phyloP scores from a whole-genome alignment of 2,113 vertebrate species.

The Eonycteris spelaea region DNA sequence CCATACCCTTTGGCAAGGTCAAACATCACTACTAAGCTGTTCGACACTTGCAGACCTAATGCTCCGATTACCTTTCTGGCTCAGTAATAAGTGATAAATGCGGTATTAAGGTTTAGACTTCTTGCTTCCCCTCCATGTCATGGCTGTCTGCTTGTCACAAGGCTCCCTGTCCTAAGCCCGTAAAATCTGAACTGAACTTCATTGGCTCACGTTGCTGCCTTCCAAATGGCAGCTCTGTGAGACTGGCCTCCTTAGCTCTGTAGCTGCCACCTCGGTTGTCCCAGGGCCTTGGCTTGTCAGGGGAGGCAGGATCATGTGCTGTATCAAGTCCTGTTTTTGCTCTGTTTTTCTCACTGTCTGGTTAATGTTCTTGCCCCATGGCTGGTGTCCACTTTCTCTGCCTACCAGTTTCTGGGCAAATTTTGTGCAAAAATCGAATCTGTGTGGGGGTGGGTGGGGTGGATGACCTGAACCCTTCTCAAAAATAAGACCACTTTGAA shows the following conservation, averaged over 20 bases:
- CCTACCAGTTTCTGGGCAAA: neutral
- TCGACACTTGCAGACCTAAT: neutral
- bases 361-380: neutral
- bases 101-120: neutral
- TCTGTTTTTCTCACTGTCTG: neutral
- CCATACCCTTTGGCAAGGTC: neutral
- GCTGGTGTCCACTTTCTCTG: neutral
- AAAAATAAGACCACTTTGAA: neutral
- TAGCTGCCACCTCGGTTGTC: neutral
- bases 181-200: constrained; percentile 55
- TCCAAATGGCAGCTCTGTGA: neutral
- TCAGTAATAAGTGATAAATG: neutral
- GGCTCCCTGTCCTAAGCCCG: neutral
- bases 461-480: neutral
- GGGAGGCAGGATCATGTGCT: neutral
- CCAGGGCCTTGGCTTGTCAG: neutral
- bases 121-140: neutral
- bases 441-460: neutral
- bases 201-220: constrained; percentile 32
- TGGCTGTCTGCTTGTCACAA: neutral
- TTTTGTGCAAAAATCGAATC: neutral
- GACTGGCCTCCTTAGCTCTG: neutral
- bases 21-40: neutral
- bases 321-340: neutral
- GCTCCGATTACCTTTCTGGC: neutral